Conservation (phyloP, 2,113 vertebrate species). For the Acrocephalus kingi region DNA sequence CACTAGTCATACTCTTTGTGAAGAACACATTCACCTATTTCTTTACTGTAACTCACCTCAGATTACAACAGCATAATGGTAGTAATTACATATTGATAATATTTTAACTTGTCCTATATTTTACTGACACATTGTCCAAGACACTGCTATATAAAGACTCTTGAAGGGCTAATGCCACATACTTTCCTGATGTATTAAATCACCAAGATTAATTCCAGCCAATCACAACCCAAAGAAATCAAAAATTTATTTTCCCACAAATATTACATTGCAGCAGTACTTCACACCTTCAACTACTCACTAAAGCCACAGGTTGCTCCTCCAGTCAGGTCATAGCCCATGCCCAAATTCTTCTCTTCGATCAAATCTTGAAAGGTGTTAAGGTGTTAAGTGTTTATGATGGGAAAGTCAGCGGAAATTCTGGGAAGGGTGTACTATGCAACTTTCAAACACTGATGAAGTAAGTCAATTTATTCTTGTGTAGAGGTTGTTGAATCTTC, state of each 20-base stretch:
- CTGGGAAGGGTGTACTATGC: neutral
- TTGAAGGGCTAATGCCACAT: neutral
- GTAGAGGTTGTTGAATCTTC: constrained; percentile 61
- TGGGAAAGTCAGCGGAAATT: neutral
- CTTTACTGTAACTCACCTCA: neutral
- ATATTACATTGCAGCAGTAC: neutral
- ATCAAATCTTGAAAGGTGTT: constrained; percentile 4
- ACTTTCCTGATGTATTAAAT: neutral
- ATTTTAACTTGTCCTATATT: neutral
- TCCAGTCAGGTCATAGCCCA: neutral
- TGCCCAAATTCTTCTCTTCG: neutral
- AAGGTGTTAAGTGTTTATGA: neutral
- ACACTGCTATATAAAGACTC: neutral
- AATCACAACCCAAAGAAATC: neutral
- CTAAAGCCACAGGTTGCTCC: neutral
- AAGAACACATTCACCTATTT: neutral
- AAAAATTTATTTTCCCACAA: neutral
- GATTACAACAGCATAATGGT: neutral
- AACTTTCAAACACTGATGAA: constrained; percentile 46
- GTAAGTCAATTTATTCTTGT: constrained; percentile 57
- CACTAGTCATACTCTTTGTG: neutral
- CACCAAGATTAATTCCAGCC: neutral
- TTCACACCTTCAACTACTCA: neutral
- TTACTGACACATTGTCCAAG: neutral
- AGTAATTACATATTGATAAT: neutral